phyloP scores from a whole-genome alignment of 2,797 vertebrate species.

The Acropternis orthonyx region DNA sequence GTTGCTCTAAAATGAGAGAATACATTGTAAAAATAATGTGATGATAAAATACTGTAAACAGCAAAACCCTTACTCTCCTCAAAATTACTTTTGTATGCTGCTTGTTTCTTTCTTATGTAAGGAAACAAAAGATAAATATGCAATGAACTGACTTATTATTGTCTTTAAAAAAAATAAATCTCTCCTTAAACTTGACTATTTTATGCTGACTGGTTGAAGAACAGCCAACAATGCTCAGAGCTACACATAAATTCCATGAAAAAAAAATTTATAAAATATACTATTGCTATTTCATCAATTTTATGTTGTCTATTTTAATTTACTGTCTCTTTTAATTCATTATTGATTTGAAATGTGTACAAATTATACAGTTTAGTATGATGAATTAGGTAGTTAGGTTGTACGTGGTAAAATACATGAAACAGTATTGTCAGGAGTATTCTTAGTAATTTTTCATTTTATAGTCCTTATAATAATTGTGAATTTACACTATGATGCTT shows the following conservation, averaged over 20 bases:
- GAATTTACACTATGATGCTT: not conserved
- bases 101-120: not conserved
- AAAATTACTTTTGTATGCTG: not conserved
- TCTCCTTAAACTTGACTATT: not conserved
- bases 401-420: not conserved
- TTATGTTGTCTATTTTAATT: slow-evolving; percentile 18
- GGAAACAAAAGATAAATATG: not conserved
- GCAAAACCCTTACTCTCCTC: not conserved
- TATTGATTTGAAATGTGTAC: not conserved
- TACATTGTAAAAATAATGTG: not conserved
- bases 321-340: slow-evolving; percentile 20
- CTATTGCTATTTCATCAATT: not conserved
- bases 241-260: not conserved
- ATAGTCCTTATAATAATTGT: not conserved
- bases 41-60: not conserved
- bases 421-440: not conserved
- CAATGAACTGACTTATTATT: not conserved
- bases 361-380: not conserved
- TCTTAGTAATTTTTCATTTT: slow-evolving; percentile 15
- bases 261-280: not conserved
- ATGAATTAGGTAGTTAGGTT: not conserved
- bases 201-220: not conserved
- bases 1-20: slow-evolving; percentile 71
- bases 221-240: not conserved
- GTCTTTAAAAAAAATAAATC: not conserved